These are phyloP conservation scores for Delia radicum DNA, from an alignment of 1,140 invertebrate genomes.

Conservation along the genomic window DNA sequence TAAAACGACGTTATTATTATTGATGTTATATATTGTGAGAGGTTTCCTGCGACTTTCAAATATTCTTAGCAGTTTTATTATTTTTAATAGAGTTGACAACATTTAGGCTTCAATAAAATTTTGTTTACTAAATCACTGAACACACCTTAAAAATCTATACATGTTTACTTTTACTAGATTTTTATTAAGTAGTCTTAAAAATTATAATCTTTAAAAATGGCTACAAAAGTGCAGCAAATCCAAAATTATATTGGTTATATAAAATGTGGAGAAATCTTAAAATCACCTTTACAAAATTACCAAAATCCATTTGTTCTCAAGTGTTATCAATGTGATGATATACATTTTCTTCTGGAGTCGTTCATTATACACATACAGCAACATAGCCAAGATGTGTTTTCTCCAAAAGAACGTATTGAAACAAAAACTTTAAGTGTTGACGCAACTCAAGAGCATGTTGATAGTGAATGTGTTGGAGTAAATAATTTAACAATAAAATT, in stretches of 20 bases:
- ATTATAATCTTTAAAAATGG: not conserved
- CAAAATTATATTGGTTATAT: not conserved
- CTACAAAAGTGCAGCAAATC: not conserved
- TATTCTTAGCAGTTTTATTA: no score
- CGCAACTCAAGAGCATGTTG: no score
- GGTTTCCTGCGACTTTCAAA: no score
- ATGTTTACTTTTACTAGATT: not conserved
- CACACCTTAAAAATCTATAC: not conserved
- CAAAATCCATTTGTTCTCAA: not conserved
- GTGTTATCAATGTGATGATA: not conserved
- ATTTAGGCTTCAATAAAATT: no score
- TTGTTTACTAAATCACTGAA: no score
- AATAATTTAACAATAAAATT: not conserved
- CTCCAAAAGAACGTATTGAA: not conserved
- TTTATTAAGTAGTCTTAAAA: not conserved
- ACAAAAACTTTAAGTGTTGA: not conserved
- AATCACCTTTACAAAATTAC: not conserved
- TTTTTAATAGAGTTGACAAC: no score
- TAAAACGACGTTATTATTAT: no score
- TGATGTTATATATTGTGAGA: no score
- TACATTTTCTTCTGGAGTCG: not conserved
- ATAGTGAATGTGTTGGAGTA: not conserved
- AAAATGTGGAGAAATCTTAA: slow-evolving; percentile 13
- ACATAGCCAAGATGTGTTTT: not conserved
- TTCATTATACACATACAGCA: not conserved